These are phyloP conservation scores for Phalacrocorax carbo DNA, from an alignment of 2,113 vertebrate genomes.

Conservation along the genomic window DNA sequence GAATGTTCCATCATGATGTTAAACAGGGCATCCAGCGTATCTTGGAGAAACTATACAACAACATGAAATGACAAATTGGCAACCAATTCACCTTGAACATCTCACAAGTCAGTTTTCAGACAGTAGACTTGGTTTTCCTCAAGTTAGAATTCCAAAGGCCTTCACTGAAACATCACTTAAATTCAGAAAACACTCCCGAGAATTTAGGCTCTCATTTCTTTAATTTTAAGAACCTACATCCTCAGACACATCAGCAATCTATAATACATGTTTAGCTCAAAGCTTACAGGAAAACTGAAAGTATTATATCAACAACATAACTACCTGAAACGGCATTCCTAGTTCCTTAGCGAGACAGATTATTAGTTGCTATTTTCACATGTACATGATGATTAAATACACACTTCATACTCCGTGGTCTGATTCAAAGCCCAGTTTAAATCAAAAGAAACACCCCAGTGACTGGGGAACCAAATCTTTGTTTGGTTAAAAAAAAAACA, in stretches of 20 bases:
- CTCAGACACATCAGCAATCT: neutral
- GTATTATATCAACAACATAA: neutral
- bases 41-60: conserved; percentile 88
- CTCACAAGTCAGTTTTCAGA: neutral
- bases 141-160: neutral
- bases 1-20: conserved; percentile 99
- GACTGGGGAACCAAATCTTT: neutral
- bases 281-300: neutral
- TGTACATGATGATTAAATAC: neutral
- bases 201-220: neutral
- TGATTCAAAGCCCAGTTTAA: neutral
- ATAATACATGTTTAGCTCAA: neutral
- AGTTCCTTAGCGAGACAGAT: neutral
- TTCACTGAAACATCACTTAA: neutral
- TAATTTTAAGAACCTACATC: neutral
- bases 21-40: conserved; percentile 94
- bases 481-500: neutral
- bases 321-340: neutral
- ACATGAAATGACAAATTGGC: neutral
- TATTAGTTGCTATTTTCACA: neutral
- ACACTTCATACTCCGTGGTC: neutral
- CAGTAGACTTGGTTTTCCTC: neutral
- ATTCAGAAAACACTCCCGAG: neutral
- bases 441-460: neutral
- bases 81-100: neutral